Percentiles rank a stretch among this genome's conserved stretches.
Evolutionary conservation across 2,888 invertebrate genomes (phyloP).

Genomic region (Leptinotarsa juncta): DNA sequence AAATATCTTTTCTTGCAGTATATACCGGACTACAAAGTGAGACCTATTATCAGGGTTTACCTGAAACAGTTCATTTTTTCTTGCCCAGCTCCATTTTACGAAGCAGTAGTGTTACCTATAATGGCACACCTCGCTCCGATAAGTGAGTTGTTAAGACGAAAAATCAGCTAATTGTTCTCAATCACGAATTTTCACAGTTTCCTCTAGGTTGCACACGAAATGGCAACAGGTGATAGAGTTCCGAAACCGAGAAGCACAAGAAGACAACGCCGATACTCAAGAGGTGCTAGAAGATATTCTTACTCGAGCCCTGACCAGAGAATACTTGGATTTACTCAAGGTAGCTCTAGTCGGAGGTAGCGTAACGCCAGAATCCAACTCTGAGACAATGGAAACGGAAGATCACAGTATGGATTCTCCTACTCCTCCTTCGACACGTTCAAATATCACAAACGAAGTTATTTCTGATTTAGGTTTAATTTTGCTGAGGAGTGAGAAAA

Average conservation of each 20-base stretch:
- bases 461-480: conserved; percentile 84
- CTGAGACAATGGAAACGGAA: conserved; percentile 74
- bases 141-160: conserved; percentile 70
- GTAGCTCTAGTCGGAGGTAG: conserved; percentile 77
- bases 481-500: conserved; percentile 75
- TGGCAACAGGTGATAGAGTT: conserved; percentile 85
- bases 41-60: conserved; percentile 85
- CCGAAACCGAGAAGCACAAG: conserved; percentile 81
- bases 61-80: conserved; percentile 87
- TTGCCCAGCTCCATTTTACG: conserved; percentile 86
- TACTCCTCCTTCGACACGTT: conserved; percentile 66
- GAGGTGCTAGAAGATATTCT: conserved; percentile 89
- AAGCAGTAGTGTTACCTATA: conserved; percentile 81
- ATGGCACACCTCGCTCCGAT: conserved; percentile 82
- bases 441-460: conserved; percentile 73
- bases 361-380: conserved; percentile 67
- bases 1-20: conserved; percentile 64
- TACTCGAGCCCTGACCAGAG: conserved; percentile 86
- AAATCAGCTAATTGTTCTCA: neutral
- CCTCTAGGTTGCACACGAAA: conserved; percentile 76
- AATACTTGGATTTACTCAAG: conserved; percentile 85
- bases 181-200: conserved; percentile 67
- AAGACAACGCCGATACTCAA: conserved; percentile 83
- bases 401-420: conserved; percentile 79
- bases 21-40: conserved; percentile 87